Base-by-base conservation (phyloP, 2,797 vertebrate species). In the Podarcis siculus region DNA sequence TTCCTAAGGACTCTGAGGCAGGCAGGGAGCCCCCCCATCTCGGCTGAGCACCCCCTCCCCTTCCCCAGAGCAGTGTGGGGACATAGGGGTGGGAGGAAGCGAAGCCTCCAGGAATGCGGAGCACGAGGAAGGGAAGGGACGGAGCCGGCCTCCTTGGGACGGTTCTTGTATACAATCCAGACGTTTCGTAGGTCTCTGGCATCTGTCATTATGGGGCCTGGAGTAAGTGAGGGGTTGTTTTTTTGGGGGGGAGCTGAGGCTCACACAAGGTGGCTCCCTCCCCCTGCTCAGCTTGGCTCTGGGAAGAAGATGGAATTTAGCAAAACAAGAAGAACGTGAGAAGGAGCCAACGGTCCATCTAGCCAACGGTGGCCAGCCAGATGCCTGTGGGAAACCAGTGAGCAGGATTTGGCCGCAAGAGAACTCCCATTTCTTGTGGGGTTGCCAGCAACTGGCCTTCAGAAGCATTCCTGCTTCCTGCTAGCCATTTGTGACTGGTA, bases 51-150 rank as follows among this genome's bases (percentile, higher is more conserved):
- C 64, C 17, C 35, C 25, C 2, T 30, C 80, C 30, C 23, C 67
- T 1, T 2, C 23, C 77, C 78, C 9, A 12, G 19, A 17, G 15
- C 64, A 61, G 35, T 19, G 32, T 3, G 15, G 42, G 67, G 35
- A 37, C 3, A 9, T 35, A 25, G 42, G 8, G 4, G 37, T 2
- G n/a, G 21, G 32, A 30, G n/a, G 9, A 8, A 2, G 10, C 30
- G 7, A 39, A 45, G 64, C 42, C 77, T 30, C 27, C 55, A 81
- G 69, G 79, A 81, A 82, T 27, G 79, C 67, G 3, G 5, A 1
- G 17, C 0, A 15, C 1, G 1, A n/a, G 12, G 30, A 30, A 30
- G n/a, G 69, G n/a, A 13, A 1, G 10, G 12, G 12, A 12, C 12
- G 2, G 42, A 9, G 55, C 2, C 49, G 1, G 19, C 58, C 58